Conservation (phyloP, 2,888 invertebrate genomes). For the Busseola fusca region DNA sequence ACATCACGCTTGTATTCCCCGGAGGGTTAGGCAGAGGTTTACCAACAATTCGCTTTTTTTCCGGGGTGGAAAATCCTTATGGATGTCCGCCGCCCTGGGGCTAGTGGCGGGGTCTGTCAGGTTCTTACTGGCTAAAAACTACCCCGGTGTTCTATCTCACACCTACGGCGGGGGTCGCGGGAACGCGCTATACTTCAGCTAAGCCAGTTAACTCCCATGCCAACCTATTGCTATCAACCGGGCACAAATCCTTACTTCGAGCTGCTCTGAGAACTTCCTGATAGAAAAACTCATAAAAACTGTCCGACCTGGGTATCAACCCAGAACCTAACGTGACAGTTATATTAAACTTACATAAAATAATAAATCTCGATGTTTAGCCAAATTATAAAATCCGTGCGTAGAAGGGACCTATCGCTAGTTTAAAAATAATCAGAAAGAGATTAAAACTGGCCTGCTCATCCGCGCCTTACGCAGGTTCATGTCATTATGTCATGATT, state of each 20-base stretch:
- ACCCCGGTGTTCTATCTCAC: too few relatives aligned
- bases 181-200: too few relatives aligned
- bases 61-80: too few relatives aligned
- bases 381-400: not conserved
- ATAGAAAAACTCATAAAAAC: too few relatives aligned
- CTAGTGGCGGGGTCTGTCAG: too few relatives aligned
- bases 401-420: not conserved
- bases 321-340: not conserved
- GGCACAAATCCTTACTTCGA: not conserved
- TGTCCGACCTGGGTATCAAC: not conserved
- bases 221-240: not conserved
- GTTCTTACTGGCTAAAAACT: too few relatives aligned
- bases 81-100: too few relatives aligned
- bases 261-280: not conserved
- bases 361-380: not conserved
- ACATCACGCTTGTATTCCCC: too few relatives aligned
- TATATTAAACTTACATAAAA: not conserved
- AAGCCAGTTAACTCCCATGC: not conserved
- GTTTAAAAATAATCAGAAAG: not conserved
- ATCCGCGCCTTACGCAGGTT: constrained; percentile 15
- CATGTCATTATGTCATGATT: constrained; percentile 47
- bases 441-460: not conserved
- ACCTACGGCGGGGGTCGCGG: too few relatives aligned
- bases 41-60: too few relatives aligned
- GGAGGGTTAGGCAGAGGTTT: too few relatives aligned